Conservation (phyloP, 2,888 invertebrate species). For the Dicyrtomina minuta region DNA sequence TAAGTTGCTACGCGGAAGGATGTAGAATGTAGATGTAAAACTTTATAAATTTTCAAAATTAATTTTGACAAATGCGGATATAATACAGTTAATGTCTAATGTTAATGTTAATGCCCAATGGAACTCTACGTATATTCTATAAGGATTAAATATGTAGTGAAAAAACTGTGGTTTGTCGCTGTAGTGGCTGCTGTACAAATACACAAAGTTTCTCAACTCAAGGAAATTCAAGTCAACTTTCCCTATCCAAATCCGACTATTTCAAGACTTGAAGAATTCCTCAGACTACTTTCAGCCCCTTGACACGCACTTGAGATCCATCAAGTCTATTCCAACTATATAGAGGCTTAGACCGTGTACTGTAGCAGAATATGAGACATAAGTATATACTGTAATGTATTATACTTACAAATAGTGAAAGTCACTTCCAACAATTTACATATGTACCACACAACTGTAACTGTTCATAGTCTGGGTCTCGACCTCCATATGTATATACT, state of each 20-base stretch:
- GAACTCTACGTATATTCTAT: too few species aligned
- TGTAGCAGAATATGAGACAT: too few species aligned
- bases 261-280: conserved; percentile 3
- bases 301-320: conserved; percentile 27
- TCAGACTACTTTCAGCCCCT: neutral
- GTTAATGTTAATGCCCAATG: too few species aligned
- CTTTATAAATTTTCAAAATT: too few species aligned
- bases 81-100: too few species aligned
- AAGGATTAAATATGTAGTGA: too few species aligned
- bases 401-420: neutral
- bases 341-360: neutral
- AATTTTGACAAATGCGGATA: too few species aligned
- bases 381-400: neutral
- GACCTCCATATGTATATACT: too few species aligned
- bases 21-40: too few species aligned
- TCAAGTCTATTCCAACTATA: conserved; percentile 16
- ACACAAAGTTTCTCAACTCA: conserved; percentile 5
- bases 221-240: conserved; percentile 25
- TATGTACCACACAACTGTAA: neutral
- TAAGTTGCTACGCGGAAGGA: too few species aligned
- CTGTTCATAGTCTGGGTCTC: too few species aligned
- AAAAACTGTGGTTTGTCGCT: too few species aligned
- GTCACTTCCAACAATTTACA: neutral
- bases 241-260: conserved; percentile 11
- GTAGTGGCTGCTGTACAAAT: neutral